Percentiles rank a stretch among this genome's conserved stretches.
Conservation (phyloP, 2,888 invertebrate genomes). For the Napeogenes inachia region DNA sequence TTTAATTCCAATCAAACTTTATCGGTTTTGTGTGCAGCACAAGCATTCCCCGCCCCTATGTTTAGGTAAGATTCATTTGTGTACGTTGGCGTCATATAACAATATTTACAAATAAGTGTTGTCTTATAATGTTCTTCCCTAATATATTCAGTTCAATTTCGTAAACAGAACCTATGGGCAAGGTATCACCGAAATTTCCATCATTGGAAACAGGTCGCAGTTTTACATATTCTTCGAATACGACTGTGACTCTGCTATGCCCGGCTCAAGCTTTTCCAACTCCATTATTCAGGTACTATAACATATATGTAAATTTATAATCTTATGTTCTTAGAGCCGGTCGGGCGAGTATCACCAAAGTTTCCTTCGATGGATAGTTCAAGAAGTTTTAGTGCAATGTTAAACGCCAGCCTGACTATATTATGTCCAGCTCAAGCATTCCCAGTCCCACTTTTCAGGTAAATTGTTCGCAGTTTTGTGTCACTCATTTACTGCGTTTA, state of each 20-base stretch:
- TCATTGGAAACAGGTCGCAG: slow-evolving; percentile 72
- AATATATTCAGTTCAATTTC: slow-evolving; percentile 36
- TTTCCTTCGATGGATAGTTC: slow-evolving; percentile 80
- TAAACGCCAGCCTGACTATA: slow-evolving; percentile 77
- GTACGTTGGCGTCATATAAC: not conserved
- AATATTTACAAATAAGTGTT: not conserved
- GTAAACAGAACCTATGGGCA: slow-evolving; percentile 86
- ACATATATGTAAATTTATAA: slow-evolving; percentile 38
- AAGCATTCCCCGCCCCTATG: slow-evolving; percentile 83
- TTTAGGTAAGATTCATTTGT: slow-evolving; percentile 79
- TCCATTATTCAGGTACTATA: slow-evolving; percentile 82
- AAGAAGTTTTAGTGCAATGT: slow-evolving; percentile 76
- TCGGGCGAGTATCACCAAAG: slow-evolving; percentile 80
- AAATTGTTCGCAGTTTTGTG: slow-evolving; percentile 41
- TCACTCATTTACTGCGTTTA: slow-evolving; percentile 28
- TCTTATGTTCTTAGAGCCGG: slow-evolving; percentile 76
- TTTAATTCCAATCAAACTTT: slow-evolving; percentile 62
- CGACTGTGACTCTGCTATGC: slow-evolving; percentile 80
- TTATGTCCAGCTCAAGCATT: slow-evolving; percentile 87
- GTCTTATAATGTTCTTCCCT: not conserved
- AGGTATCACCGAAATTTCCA: slow-evolving; percentile 83
- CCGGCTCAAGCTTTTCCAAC: slow-evolving; percentile 85
- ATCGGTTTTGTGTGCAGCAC: slow-evolving; percentile 80
- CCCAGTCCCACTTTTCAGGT: slow-evolving; percentile 86
- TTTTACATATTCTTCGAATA: slow-evolving; percentile 66